Conservation (phyloP, 2,113 vertebrate genomes). For the Zosterops japonicus region DNA sequence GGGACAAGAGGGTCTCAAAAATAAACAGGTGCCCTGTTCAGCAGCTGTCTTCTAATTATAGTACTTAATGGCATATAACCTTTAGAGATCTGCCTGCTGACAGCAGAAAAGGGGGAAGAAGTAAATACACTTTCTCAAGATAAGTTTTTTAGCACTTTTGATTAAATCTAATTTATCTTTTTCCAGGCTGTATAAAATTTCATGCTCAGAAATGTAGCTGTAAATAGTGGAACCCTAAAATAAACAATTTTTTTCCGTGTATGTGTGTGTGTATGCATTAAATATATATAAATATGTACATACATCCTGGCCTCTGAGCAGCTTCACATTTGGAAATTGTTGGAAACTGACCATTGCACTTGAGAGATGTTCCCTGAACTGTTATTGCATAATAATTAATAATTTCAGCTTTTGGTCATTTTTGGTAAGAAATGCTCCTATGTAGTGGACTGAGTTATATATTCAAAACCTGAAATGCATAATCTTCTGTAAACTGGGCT, state of each 20-base stretch:
- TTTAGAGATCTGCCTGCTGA: background rate
- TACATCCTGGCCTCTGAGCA: background rate
- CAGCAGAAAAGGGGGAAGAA: background rate
- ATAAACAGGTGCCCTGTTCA: background rate
- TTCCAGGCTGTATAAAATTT: background rate
- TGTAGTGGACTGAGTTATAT: background rate
- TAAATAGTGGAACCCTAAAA: background rate
- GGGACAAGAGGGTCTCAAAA: background rate
- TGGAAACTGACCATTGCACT: background rate
- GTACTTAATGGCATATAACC: background rate
- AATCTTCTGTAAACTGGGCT: background rate
- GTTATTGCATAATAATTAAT: background rate
- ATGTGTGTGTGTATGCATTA: background rate
- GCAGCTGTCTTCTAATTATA: background rate
- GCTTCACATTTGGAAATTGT: background rate
- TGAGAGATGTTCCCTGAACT: background rate
- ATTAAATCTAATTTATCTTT: background rate
- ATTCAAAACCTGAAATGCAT: background rate
- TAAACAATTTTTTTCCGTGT: background rate
- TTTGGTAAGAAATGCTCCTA: background rate
- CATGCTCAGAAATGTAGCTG: background rate
- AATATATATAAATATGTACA: background rate
- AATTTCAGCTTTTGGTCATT: background rate
- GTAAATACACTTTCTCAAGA: background rate
- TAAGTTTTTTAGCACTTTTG: background rate